Evolutionary conservation across 2,797 vertebrate species (phyloP).

Genomic region (Oreonectes daqikongensis): DNA sequence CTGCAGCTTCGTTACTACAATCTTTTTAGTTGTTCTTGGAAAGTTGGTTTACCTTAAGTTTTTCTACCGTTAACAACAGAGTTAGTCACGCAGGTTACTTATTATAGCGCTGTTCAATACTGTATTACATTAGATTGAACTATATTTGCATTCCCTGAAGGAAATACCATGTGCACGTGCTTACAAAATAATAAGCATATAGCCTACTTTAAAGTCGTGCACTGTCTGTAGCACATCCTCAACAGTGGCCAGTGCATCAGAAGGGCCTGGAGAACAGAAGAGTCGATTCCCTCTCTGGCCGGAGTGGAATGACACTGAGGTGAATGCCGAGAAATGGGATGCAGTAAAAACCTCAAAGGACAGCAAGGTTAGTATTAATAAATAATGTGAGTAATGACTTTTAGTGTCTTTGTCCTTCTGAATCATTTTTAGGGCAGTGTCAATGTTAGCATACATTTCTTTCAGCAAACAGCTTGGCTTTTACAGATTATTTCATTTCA

Average conservation of each 20-base stretch:
- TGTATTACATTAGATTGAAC: too few relatives aligned
- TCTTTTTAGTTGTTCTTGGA: too few relatives aligned
- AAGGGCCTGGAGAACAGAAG: conserved; percentile 62
- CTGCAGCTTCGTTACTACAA: too few relatives aligned
- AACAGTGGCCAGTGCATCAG: conserved; percentile 63
- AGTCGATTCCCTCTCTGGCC: conserved; percentile 83
- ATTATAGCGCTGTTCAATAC: too few relatives aligned
- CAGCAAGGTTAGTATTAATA: conserved; percentile 71
- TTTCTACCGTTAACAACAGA: too few relatives aligned
- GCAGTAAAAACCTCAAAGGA: conserved; percentile 78
- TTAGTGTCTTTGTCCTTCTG: neutral
- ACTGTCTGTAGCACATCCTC: conserved; percentile 34
- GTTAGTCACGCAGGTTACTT: too few relatives aligned
- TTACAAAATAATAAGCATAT: neutral
- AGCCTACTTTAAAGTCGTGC: conserved; percentile 1
- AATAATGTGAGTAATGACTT: neutral
- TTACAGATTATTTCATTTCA: neutral
- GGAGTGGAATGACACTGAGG: conserved; percentile 90
- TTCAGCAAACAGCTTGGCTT: neutral
- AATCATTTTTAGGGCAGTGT: neutral
- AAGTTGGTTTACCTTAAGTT: too few relatives aligned
- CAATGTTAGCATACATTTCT: neutral
- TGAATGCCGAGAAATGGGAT: conserved; percentile 92
- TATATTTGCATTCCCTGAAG: too few relatives aligned
- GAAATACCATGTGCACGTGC: too few relatives aligned